Evolutionary conservation across 1,140 invertebrate genomes (phyloP), one percentile per base, ranked within the genome.

Genomic region (Psilanteris sp.): DNA sequence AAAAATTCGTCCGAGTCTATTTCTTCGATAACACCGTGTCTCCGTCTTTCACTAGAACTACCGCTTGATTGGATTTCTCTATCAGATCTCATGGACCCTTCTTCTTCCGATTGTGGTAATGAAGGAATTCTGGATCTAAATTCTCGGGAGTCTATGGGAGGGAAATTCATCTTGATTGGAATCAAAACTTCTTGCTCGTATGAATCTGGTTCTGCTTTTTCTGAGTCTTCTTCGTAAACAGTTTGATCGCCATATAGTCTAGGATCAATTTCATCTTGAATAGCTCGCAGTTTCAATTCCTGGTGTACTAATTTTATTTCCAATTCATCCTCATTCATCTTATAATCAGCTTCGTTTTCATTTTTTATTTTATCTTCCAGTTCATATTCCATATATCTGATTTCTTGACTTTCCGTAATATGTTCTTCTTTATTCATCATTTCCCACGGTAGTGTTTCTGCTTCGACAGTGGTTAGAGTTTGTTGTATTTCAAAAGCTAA

Each of bases 1-100:
- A 95, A 96, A 87, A 95, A 96, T 87, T 96, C 94, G 82, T 96
- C 94, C 1, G 94, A 94, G 79, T 95, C 92, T 52, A 95, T 94
- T 87, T 95, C 93, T 85, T 96, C 94, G 62, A 95, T 91, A 0
- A 94, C 92, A 0, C 92, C 92, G 4, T 87, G 87, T 27, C 90
- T 79, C 10, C 86, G 75, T 43, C 90, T 79, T n/a, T 89, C 88
- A 18, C 83, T 87, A 0, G 89, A 90, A 68, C 88, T 89, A 0
- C 88, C 87, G 16, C 89, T 90, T 2, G 89, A 90, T 9, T 85
- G 81, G 8, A 87, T 84, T 27, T 90, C 89, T 7, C 81, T 76
- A 55, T 90, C 89, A 0, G 87, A 89, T 4, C 80, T 81, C 16
- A 80, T 76, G 3, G 83, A 86, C 3, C 75, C 81, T 1, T 79